These are phyloP conservation scores for Margarornis squamiger DNA, from an alignment of 2,797 vertebrate species.

Conservation along the genomic window DNA sequence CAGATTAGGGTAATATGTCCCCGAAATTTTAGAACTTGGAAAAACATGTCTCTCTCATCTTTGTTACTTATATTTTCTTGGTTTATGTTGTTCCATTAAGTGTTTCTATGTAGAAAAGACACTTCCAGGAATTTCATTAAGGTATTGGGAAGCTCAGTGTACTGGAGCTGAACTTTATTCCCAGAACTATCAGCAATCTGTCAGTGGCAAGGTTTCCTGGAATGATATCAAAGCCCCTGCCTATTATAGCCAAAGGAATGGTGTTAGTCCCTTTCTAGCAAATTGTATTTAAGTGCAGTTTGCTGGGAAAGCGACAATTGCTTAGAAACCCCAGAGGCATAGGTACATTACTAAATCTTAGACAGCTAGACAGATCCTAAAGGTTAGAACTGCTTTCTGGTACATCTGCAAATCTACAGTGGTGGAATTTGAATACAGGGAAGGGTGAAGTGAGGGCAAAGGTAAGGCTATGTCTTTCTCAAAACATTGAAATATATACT, in stretches of 20 bases:
- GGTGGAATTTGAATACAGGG: background rate
- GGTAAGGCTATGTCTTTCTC: background rate
- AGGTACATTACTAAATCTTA: background rate
- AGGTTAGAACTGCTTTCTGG: background rate
- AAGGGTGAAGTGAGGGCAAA: background rate
- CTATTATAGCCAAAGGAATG: background rate
- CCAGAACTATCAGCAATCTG: conserved; percentile 60
- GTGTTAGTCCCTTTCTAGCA: background rate
- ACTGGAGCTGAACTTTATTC: conserved; percentile 52
- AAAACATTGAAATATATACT: background rate
- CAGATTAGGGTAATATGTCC: background rate
- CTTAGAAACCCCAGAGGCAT: background rate
- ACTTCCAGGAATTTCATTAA: conserved; percentile 54
- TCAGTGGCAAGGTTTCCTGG: conserved; percentile 51
- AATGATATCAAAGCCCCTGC: background rate
- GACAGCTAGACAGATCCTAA: background rate
- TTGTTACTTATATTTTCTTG: background rate
- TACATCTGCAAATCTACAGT: background rate
- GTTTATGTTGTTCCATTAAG: background rate
- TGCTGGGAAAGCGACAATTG: background rate
- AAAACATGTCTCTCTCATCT: background rate
- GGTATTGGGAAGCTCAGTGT: conserved; percentile 29
- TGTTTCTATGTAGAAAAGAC: background rate
- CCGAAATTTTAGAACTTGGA: background rate
- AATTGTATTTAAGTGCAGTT: background rate